These are phyloP conservation scores for Seira musarum DNA, from an alignment of 2,888 invertebrate genomes.

Conservation along the genomic window DNA sequence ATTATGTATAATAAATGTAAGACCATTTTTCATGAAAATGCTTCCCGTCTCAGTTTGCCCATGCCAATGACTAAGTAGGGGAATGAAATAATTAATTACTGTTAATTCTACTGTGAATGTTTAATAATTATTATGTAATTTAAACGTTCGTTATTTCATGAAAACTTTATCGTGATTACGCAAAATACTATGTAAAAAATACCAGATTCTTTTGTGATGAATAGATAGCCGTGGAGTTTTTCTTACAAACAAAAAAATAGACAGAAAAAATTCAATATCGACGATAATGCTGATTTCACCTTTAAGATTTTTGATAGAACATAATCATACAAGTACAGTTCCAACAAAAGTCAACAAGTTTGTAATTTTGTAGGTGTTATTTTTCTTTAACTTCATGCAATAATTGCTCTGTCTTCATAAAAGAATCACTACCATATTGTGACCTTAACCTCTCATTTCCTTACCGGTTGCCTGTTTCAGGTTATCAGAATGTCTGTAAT, in stretches of 20 bases:
- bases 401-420: not conserved
- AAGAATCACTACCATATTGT: not conserved
- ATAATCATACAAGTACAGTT: not conserved
- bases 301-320: not conserved
- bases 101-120: not conserved
- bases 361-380: not conserved
- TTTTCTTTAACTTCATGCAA: not conserved
- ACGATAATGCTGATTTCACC: not conserved
- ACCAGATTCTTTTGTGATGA: not conserved
- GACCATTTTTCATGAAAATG: too few species aligned
- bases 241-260: too few species aligned
- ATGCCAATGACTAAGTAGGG: too few species aligned
- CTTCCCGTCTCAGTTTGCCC: too few species aligned
- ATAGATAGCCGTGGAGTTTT: not conserved
- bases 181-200: not conserved
- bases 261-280: not conserved
- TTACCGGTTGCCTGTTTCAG: not conserved
- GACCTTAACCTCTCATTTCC: not conserved
- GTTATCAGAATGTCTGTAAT: not conserved
- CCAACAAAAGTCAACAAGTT: not conserved
- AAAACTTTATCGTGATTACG: not conserved
- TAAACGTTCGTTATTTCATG: not conserved
- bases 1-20: too few species aligned
- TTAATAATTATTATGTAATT: not conserved
- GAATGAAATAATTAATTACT: too few species aligned